Base-by-base conservation (phyloP, 2,113 vertebrate genomes). In the Octodon degus region DNA sequence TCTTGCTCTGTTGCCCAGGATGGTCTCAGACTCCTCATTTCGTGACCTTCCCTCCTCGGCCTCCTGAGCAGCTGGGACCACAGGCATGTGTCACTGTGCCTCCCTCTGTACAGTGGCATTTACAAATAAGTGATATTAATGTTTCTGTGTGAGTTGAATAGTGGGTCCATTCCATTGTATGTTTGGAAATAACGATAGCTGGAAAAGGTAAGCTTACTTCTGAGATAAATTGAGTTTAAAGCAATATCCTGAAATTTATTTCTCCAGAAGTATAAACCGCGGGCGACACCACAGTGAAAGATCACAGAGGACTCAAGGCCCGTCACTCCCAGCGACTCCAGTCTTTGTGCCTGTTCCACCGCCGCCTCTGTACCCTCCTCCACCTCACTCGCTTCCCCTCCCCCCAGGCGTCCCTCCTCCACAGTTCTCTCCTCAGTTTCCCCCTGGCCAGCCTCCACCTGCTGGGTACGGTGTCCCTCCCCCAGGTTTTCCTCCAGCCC, bases 361-460 rank as follows among this genome's bases (percentile, higher is more conserved):
- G 94, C 99, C 97, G 98, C 99, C 98, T 96, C 97, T 99, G 98
- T 99, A 98, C 53, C 99, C 98, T 81, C 99, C 99, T 83, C 98
- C 99, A 40, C 99, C 99, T 79, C 99, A 99, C 24, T 98, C 99
- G 63, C 98, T 99, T 97, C 98, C 99, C 96, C 99, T 99, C 93
- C 99, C 99, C 43, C 98, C 99, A 85, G 99, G 99, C 84, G 98
- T 99, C 22, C 98, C 99, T 70, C 98, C 99, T 86, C 99, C 98
- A 97, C 96, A 99, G 96, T 99, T 98, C 95, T 99, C 99, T 92
- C 98, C 99, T 97, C 99, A 98, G 79, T 99, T 99, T 97, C 99
- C 99, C 95, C 98, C 99, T 79, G 98, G 99, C 86, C 99, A 99
- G 94, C 99, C 99, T 93, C 99, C 99, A 34, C 98, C 98, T n/a